Percentiles rank a stretch among this genome's conserved stretches.
phyloP scores from a whole-genome alignment of 2,113 vertebrate species.

The Circaetus cinerascens region DNA sequence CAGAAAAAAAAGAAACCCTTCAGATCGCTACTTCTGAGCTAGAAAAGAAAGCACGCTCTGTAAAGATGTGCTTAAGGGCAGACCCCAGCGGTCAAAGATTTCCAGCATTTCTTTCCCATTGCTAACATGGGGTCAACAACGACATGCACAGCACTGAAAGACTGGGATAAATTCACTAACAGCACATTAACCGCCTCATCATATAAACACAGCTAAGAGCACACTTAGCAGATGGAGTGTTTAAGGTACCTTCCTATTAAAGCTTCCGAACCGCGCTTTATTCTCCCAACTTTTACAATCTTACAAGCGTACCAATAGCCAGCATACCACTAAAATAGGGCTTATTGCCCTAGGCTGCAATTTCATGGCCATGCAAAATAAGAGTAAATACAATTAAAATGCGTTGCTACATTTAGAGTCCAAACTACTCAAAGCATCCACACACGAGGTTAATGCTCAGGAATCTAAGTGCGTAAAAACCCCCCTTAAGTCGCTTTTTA shows the following conservation, averaged over 20 bases:
- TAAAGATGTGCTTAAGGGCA: neutral
- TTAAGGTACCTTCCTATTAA: neutral
- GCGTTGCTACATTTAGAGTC: neutral
- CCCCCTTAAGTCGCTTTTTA: neutral
- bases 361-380: neutral
- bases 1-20: neutral
- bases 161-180: neutral
- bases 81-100: neutral
- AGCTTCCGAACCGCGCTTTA: neutral
- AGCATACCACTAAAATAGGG: neutral
- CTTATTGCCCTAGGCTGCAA: neutral
- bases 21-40: neutral
- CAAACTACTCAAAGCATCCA: neutral
- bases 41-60: neutral
- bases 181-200: neutral
- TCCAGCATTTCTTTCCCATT: neutral
- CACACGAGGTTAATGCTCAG: neutral
- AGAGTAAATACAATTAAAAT: neutral
- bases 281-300: neutral
- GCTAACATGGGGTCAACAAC: neutral
- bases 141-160: neutral
- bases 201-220: neutral
- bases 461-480: neutral
- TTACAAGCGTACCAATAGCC: neutral
- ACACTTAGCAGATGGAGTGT: accelerated